Percentiles rank a stretch among this genome's conserved stretches.
Conservation (phyloP, 1,140 invertebrate genomes). For the Magallana angulata region DNA sequence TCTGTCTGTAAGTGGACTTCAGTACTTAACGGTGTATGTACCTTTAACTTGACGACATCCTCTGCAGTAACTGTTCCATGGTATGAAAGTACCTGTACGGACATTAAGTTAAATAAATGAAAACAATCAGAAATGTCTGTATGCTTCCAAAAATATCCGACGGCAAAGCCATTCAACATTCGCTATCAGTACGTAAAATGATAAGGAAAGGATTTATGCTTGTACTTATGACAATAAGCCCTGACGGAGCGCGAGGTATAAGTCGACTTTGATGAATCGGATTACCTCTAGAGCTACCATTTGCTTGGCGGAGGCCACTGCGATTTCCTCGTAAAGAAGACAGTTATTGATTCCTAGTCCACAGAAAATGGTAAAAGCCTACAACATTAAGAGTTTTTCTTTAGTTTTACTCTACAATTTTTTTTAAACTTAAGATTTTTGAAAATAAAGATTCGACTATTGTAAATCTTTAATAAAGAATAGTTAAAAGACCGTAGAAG, state of each 20-base stretch:
- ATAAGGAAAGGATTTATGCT: conserved; percentile 24
- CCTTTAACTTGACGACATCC: conserved; percentile 80
- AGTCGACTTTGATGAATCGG: conserved; percentile 54
- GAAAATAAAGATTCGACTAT: too few species aligned
- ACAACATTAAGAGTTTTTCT: conserved; percentile 82
- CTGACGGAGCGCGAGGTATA: conserved; percentile 2
- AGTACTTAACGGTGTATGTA: conserved; percentile 35
- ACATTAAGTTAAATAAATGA: conserved; percentile 6
- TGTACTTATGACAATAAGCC: conserved; percentile 23
- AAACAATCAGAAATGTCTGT: not conserved
- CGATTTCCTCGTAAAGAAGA: conserved; percentile 91
- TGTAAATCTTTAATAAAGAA: too few species aligned
- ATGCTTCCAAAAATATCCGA: not conserved
- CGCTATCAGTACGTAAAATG: conserved; percentile 29
- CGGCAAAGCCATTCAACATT: not conserved
- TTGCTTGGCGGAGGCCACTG: conserved; percentile 94
- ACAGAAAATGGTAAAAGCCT: conserved; percentile 98
- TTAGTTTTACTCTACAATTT: too few species aligned
- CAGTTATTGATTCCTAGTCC: conserved; percentile 98
- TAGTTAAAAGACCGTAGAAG: too few species aligned
- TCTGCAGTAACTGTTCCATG: conserved; percentile 82
- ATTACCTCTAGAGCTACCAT: conserved; percentile 96
- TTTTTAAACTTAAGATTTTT: too few species aligned
- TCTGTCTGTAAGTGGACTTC: too few species aligned
- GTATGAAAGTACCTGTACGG: conserved; percentile 86